Evolutionary conservation across 1,140 invertebrate species (phyloP).

Genomic region (Drosophila watanabei): DNA sequence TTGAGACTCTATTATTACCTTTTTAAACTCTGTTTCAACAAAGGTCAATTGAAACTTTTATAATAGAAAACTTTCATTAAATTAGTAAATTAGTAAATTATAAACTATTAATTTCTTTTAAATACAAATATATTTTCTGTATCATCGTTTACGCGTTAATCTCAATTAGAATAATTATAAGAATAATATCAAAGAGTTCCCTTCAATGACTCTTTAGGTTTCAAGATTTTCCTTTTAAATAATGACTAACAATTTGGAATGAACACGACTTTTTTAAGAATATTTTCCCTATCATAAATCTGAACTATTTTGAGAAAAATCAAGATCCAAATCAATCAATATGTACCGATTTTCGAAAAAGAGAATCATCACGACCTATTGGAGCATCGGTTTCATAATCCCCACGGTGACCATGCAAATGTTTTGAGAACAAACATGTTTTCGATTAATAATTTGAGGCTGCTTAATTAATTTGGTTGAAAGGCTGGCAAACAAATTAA

Average conservation of each 20-base stretch:
- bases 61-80: no score
- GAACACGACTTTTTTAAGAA: neutral
- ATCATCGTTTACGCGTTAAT: no score
- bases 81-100: no score
- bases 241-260: neutral
- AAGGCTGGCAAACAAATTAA: conserved; percentile 22
- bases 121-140: no score
- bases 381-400: conserved; percentile 9
- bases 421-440: conserved; percentile 19
- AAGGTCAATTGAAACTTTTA: no score
- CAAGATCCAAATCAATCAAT: neutral
- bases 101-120: no score
- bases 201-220: neutral
- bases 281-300: neutral
- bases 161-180: no score
- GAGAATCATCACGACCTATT: neutral
- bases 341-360: neutral
- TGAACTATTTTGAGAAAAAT: neutral
- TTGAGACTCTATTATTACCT: no score
- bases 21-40: neutral
- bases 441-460: conserved; percentile 41
- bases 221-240: neutral
- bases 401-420: conserved; percentile 41
- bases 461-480: conserved; percentile 39
- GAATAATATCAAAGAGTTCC: neutral